Evolutionary conservation across 2,113 vertebrate genomes (phyloP), one percentile per base, ranked within the genome.

Genomic region (Sminthopsis crassicaudata): DNA sequence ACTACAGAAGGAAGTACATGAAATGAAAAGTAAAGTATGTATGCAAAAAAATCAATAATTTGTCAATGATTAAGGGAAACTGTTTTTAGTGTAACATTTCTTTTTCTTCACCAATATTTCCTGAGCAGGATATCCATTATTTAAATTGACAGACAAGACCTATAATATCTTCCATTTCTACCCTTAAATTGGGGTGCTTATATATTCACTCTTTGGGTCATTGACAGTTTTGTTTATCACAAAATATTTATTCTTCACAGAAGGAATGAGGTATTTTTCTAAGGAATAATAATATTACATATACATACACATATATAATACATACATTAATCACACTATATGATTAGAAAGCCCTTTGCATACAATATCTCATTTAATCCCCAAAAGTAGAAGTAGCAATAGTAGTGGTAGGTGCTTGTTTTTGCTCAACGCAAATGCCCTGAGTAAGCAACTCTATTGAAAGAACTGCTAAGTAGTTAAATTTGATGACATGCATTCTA

Each of bases 21-120:
- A 98, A 91, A 91, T 99, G 53, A 99, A 97, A 98, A 97, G 76
- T 92, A 99, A 99, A 99, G 99, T 99, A 98, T 0, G 99, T 99
- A 98, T 12, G 0, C 54, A 27, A 89, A 10, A 51, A 14, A 50
- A 46, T 90, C 95, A 5, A 42, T 95, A 90, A 90, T 92, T 96
- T 60, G 57, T 67, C 89, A 11, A n/a, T 1, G 0, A 42, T 25
- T 0, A 92, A 46, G 93, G 22, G 19, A 67, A 36, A 99, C 1
- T 84, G 6, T 84, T 84, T 94, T 60, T 36, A 93, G 6, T 51
- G 26, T 42, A n/a, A 3, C 42, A 11, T 42, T 93, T 90, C 60
- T 36, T 91, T 96, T 91, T 92, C 50, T 51, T 7, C 50, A 51
- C 93, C 90, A 94, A 95, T 30, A 89, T 94, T 76, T 93, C 95